Evolutionary conservation across 2,113 vertebrate genomes (phyloP), one percentile per base, ranked within the genome.

Genomic region (Charadrius vociferus): DNA sequence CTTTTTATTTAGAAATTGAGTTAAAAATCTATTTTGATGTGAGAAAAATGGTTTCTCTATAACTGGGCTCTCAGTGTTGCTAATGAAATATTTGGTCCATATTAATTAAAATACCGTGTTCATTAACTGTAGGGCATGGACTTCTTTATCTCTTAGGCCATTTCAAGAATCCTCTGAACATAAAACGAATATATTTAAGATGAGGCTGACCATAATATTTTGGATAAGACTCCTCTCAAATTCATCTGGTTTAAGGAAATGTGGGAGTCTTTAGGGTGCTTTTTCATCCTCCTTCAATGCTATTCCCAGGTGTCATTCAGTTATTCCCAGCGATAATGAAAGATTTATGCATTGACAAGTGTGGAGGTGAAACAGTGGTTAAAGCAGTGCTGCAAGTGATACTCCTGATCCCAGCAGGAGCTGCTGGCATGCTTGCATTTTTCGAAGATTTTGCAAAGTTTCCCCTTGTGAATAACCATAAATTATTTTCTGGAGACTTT

Each of bases 261-360:
- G 22, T 90, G 77, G 61, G 63, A 81, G 32, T 81, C 66, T 95
- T 68, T 6, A 10, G 43, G n/a, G 80, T 53, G 14, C 50, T 66
- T 72, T 94, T 83, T 52, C 24, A 62, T 53, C 27, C 81, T 89
- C 59, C 53, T 71, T 92, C 72, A 73, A 5, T 85, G 30, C 75
- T 77, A 37, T 87, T 93, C 88, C 97, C 88, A 95, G 93, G 95
- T 98, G 98, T 95, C 96, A 91, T 89, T 97, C 77, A 81, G 94
- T 95, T 97, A 97, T 98, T 98, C 92, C 91, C 95, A 97, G 94
- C 8, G 89, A 97, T 96, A 97, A 93, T 81, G 85, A 83, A 98
- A 98, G 98, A 98, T 98, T 98, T 98, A 98, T 98, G 87, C 84
- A 94, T 98, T 80, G 95, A 98, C 97, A 98, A 98, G 95, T 97